Conservation (phyloP, 2,797 vertebrate genomes). For the Pseudotriccus pelzelni region DNA sequence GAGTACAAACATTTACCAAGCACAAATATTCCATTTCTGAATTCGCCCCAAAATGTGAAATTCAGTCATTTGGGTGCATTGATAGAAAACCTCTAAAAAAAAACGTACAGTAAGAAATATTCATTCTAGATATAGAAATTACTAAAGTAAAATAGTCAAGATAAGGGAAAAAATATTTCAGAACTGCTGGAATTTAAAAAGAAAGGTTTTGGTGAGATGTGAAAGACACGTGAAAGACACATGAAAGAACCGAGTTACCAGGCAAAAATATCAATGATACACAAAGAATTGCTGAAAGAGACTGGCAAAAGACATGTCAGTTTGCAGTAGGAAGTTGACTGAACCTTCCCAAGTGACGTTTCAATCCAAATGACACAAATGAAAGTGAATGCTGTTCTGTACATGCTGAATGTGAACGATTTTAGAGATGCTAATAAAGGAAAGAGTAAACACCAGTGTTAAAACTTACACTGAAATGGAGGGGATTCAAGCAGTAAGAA, state of each 20-base stretch:
- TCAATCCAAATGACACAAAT: background rate
- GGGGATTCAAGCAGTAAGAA: background rate
- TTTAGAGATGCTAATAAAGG: background rate
- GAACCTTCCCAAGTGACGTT: background rate
- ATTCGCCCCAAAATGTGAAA: background rate
- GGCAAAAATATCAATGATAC: background rate
- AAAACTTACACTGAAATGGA: background rate
- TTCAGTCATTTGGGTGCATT: background rate
- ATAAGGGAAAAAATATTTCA: background rate
- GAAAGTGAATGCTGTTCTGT: background rate
- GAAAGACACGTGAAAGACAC: too few relatives aligned
- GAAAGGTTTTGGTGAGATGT: background rate
- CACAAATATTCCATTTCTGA: background rate
- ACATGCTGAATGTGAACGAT: background rate
- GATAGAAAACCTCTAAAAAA: background rate
- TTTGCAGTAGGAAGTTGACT: background rate
- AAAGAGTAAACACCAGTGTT: background rate
- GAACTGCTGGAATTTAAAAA: background rate
- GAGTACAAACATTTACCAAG: background rate
- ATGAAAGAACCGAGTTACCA: background rate
- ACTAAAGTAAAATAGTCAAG: background rate
- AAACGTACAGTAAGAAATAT: background rate
- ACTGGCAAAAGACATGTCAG: background rate
- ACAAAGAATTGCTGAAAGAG: background rate
- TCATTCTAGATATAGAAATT: background rate